phyloP scores from a whole-genome alignment of 2,797 vertebrate genomes.

The Pipistrellus kuhlii region DNA sequence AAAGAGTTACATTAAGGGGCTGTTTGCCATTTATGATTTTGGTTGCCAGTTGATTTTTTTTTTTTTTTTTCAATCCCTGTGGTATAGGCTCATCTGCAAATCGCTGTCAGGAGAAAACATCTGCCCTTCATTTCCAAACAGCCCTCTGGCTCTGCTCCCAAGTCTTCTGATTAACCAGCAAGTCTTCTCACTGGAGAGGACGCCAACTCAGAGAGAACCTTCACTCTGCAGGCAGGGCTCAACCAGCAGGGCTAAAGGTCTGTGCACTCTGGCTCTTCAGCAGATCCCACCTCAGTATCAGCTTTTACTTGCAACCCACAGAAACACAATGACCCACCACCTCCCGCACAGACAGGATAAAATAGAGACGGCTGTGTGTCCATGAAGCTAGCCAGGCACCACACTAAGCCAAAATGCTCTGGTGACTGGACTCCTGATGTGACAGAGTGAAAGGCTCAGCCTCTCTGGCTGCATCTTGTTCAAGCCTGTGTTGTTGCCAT shows the following conservation, averaged over 20 bases:
- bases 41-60: background rate
- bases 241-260: background rate
- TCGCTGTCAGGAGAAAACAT: slow-evolving; percentile 27
- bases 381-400: background rate
- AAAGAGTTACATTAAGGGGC: background rate
- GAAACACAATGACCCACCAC: background rate
- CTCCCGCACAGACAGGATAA: background rate
- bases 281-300: background rate
- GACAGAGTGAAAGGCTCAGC: background rate
- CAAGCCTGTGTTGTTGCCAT: background rate
- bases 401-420: background rate
- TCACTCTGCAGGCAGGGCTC: background rate
- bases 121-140: slow-evolving; percentile 54
- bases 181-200: background rate
- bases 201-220: background rate
- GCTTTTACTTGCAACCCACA: slow-evolving; percentile 17
- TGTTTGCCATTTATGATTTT: background rate
- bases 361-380: background rate
- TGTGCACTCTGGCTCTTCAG: background rate
- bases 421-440: background rate
- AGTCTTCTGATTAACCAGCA: slow-evolving; percentile 25
- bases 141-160: background rate
- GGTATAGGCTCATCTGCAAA: slow-evolving; percentile 28
- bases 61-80: background rate
- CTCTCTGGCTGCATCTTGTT: background rate